A percentile compares a stretch with the other conserved stretches of the same genome.
Evolutionary conservation across 1,140 invertebrate species (phyloP).

Genomic region (Phthorimaea operculella): DNA sequence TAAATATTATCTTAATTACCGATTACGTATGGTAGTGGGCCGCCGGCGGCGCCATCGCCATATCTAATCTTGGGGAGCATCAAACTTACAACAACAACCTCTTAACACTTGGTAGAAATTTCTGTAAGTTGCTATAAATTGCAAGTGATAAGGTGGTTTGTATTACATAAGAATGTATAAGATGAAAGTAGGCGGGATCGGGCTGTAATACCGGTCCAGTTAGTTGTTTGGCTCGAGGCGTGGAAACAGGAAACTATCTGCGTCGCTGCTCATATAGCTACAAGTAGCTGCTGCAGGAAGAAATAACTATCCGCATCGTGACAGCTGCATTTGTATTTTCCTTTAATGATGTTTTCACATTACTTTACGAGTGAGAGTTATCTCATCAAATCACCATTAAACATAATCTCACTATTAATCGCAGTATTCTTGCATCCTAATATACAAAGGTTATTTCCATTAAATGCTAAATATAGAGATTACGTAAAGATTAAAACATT

Average conservation of each 20-base stretch:
- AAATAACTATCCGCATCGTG: neutral
- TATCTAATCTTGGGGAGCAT: slow-evolving; percentile 15
- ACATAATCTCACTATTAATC: too few relatives aligned
- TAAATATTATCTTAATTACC: neutral
- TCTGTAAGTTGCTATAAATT: slow-evolving; percentile 18
- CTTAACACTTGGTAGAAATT: slow-evolving; percentile 14
- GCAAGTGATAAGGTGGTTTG: slow-evolving; percentile 13
- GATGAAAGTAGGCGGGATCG: slow-evolving; percentile 26
- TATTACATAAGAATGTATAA: slow-evolving; percentile 24
- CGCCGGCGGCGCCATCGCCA: neutral
- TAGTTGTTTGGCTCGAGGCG: neutral
- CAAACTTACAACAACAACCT: slow-evolving; percentile 20
- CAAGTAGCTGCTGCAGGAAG: neutral
- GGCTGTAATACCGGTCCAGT: slow-evolving; percentile 4
- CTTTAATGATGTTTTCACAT: too few relatives aligned
- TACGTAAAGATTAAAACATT: too few relatives aligned
- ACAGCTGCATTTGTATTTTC: neutral
- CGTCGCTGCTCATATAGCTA: too few relatives aligned
- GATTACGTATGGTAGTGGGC: neutral
- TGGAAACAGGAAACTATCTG: neutral
- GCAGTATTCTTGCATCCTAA: too few relatives aligned
- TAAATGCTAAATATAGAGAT: too few relatives aligned
- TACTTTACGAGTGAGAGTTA: too few relatives aligned
- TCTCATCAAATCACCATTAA: too few relatives aligned
- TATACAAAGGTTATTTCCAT: too few relatives aligned